Base-by-base conservation (phyloP, 2,888 invertebrate species). In the Melinopterus prodromus region DNA sequence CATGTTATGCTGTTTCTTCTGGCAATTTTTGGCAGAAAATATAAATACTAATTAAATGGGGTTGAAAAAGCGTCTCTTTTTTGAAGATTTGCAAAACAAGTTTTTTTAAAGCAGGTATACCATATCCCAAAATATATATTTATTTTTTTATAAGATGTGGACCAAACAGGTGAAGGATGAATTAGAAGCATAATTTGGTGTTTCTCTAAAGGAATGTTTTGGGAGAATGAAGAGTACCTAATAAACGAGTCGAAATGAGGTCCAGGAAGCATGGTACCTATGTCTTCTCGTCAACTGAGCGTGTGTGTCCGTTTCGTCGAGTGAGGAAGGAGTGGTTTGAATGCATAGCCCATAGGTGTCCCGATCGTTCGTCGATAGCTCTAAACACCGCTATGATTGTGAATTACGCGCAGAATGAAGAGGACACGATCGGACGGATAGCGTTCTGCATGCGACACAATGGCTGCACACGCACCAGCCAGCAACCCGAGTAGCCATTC, bases 371-470 rank as follows among this genome's bases (percentile, higher is more conserved):
- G 78, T 71, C 71, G 78, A 78, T 77, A 77, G 69, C 75, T 72
- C 36, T 77, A 77, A 80, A 79, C 79, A 77, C 81, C 77, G 77
- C 82, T 80, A 81, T 77, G 81, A 83, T 83, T 82, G 83, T 82
- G 82, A 83, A 82, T 83, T 83, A 83, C 83, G 82, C 83, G 81
- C 82, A 83, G 81, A 81, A 83, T 81, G 82, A 82, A 82, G 83
- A 82, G 80, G 82, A 83, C 83, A 83, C 82, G 84, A 83, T 84
- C 82, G 82, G 77, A 80, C 84, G 84, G 84, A 85, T 84, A 83
- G 78, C 82, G 83, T 82, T 84, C 84, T 85, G 85, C 85, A 85
- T 85, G 85, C 85, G 85, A 85, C 85, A 85, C 85, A 85, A 85
- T 85, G 85, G 83, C 82, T 84, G 84, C 84, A 84, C 84, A 85